phyloP scores from a whole-genome alignment of 2,797 vertebrate species.

The Threskiornis aethiopicus region DNA sequence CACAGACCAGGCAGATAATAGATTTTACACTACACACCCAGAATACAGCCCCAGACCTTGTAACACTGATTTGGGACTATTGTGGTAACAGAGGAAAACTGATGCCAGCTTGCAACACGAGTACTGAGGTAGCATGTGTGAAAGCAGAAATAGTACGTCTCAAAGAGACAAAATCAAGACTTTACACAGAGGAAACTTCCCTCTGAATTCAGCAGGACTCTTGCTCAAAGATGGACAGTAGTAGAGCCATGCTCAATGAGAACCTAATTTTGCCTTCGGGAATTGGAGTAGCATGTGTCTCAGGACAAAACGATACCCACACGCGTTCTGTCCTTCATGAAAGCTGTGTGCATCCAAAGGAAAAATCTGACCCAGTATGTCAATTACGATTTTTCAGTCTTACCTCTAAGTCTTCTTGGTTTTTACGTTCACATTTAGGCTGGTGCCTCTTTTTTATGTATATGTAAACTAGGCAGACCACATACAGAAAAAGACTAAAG shows the following conservation, averaged over 20 bases:
- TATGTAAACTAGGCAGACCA: neutral
- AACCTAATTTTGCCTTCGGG: neutral
- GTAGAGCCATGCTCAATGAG: neutral
- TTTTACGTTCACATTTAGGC: neutral
- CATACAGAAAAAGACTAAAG: neutral
- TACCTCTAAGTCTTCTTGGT: neutral
- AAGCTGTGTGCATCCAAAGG: neutral
- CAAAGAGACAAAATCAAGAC: neutral
- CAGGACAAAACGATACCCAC: neutral
- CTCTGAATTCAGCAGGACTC: neutral
- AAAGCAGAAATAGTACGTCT: neutral
- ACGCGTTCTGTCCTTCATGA: neutral
- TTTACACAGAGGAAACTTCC: neutral
- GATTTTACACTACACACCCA: neutral
- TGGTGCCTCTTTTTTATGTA: neutral
- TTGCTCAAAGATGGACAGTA: neutral
- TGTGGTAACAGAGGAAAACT: neutral
- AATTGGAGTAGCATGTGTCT: neutral
- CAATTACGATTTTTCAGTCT: neutral
- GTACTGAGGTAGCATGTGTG: neutral
- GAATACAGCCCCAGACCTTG: neutral
- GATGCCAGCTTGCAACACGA: neutral
- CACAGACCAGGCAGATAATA: neutral
- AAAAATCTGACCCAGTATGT: slow-evolving; percentile 17
- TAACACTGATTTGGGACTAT: neutral